Base-by-base conservation (phyloP, 2,888 invertebrate species). In the Chaitophorus viminalis region DNA sequence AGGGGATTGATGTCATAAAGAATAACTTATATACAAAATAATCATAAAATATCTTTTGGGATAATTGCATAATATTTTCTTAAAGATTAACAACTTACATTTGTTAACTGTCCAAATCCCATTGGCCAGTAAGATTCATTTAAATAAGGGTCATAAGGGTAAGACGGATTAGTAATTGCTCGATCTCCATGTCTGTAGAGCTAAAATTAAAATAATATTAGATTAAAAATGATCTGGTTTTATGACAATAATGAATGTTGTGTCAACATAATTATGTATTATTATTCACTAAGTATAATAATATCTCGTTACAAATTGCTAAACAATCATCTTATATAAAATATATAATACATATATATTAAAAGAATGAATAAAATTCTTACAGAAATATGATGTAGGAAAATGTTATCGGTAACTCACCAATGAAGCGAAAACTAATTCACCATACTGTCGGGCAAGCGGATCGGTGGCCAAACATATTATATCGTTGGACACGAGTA, bases 131-230 rank as follows among this genome's bases (percentile, higher is more conserved):
- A 92, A 5, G 94, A 94, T 89, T 93, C 93, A 90, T 96, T 94
- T 52, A 92, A 92, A 92, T 95, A 95, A 0, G 96, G 96, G 92
- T 98, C 98, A 25, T 93, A 95, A 0, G 96, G 95, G 91, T 96
- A 98, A 0, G 94, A 93, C n/a, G 93, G 92, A 1, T 95, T 92
- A 0, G 97, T 97, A 77, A 96, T 96, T 0, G 89, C 81, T 89
- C 98, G 93, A 91, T 97, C 98, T 17, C 98, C 98, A 92, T 98
- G 98, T 88, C 98, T 93, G 91, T 93, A 98, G 72, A 97, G 91
- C 95, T 92, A 92, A 91, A 92, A 92, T 33, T 70, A 77, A 77
- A 70, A 81, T 54, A 18, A 52, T 52, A 17, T 52, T 18, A 75
- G 6, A 39, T 39, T 39, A 39, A 39, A 39, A 39, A 39, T 39